These are phyloP conservation scores for Otus scops DNA, from an alignment of 2,797 vertebrate genomes.

Conservation along the genomic window DNA sequence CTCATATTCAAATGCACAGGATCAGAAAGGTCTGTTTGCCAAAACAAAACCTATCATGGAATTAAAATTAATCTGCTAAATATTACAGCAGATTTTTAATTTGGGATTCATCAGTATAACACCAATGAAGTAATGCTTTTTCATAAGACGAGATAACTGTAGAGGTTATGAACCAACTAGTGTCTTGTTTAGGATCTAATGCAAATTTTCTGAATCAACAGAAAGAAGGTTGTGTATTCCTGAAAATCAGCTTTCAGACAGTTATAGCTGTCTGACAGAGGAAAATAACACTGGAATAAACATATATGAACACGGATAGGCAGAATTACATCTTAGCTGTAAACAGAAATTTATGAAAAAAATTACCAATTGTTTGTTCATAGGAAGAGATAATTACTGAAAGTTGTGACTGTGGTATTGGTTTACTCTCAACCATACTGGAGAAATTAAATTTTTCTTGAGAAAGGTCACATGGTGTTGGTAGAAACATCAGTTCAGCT, in stretches of 20 bases:
- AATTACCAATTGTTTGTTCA: conserved; percentile 85
- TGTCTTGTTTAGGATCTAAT: background rate
- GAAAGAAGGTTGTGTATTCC: background rate
- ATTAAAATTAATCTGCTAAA: background rate
- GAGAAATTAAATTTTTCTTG: conserved; percentile 79
- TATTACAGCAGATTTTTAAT: background rate
- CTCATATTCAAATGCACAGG: background rate
- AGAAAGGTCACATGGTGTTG: conserved; percentile 77
- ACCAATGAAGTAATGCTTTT: background rate
- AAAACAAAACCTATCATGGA: background rate
- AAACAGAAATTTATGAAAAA: background rate
- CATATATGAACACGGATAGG: background rate
- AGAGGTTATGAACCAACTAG: background rate
- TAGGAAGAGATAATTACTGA: conserved; percentile 82
- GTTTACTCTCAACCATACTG: conserved; percentile 77
- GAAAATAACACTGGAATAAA: background rate
- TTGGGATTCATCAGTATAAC: background rate
- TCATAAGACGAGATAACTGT: background rate
- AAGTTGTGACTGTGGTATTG: conserved; percentile 78
- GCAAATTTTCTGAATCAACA: background rate
- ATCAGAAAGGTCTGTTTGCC: background rate
- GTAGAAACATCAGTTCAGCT: conserved; percentile 54
- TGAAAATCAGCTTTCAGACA: background rate
- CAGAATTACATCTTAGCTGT: background rate
- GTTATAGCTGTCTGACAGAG: background rate